Evolutionary conservation across 2,113 vertebrate species (phyloP).

Genomic region (Dipodomys stephensi): DNA sequence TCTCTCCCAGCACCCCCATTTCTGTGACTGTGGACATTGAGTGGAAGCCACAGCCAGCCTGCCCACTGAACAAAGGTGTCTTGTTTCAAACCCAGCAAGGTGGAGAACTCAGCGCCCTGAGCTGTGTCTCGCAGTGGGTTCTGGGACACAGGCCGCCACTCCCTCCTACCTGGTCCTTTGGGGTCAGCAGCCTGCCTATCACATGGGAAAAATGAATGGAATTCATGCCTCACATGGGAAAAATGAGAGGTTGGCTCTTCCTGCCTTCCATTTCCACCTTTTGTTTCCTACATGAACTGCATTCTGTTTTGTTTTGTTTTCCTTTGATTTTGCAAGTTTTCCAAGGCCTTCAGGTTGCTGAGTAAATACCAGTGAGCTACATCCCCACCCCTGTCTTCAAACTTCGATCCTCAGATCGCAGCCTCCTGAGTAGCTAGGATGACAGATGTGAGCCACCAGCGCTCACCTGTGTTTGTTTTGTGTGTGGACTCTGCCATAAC

Average conservation of each 20-base stretch:
- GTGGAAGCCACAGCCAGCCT: not conserved
- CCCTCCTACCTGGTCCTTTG: not conserved
- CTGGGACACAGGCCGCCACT: fast-evolving
- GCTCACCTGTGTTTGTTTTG: too few relatives aligned
- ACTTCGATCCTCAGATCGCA: too few relatives aligned
- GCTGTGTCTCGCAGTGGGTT: not conserved
- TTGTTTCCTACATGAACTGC: too few relatives aligned
- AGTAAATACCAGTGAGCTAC: too few relatives aligned
- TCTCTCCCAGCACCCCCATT: fast-evolving
- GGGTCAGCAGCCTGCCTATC: not conserved
- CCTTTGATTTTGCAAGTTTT: too few relatives aligned
- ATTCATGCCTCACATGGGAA: not conserved
- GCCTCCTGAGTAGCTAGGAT: too few relatives aligned
- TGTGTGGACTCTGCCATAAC: too few relatives aligned
- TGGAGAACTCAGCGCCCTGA: not conserved
- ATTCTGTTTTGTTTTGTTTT: too few relatives aligned
- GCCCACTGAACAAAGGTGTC: not conserved
- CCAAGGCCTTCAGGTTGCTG: too few relatives aligned
- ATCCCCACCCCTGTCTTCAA: too few relatives aligned
- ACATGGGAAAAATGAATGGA: not conserved
- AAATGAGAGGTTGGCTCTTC: not conserved
- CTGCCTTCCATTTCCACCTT: too few relatives aligned
- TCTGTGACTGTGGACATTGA: not conserved
- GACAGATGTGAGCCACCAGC: too few relatives aligned
- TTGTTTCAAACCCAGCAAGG: not conserved